Base-by-base conservation (phyloP, 2,113 vertebrate species). In the Nettapus auritus region DNA sequence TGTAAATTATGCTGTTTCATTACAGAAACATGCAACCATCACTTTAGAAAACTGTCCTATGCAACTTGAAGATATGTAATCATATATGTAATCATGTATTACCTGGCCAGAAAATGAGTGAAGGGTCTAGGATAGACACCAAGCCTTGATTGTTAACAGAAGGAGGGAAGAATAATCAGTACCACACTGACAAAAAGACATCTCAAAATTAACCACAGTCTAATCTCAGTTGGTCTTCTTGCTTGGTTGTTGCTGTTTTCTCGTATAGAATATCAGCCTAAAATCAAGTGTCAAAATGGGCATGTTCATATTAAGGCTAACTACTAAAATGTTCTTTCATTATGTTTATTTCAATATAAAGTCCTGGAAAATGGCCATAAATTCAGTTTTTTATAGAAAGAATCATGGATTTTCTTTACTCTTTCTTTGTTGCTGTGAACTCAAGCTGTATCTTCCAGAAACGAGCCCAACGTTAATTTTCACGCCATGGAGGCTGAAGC, bases 1-100 rank as follows among this genome's bases (percentile, higher is more conserved):
- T 50, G 22, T 56, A 86, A 90, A 74, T 90, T 90, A 86, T 84
- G 20, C n/a, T 94, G 36, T 44, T 89, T 95, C 59, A 76, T 60
- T 82, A 76, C n/a, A 84, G 66, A 94, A 92, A 93, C 59, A 80
- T 55, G 38, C 52, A 88, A 33, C 31, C 25, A 74, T 42, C 13
- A 62, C 81, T 92, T 93, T 79, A 79, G 69, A 86, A 89, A 28
- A 46, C n/a, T 80, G 10, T 76, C 67, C 31, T 33, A 11, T 63
- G 33, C 31, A 86, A 53, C 57, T 84, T 34, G 46, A 81, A 34
- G 26, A 18, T 71, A 28, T 76, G 83, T 33, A 81, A 82, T 7
- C 18, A 29, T 59, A 59, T 60, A 28, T 76, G 83, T 33, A 81
- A 82, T 7, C 18, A 29, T 59, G 55, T 60, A 78, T 67, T 82